A percentile compares a stretch with the other conserved stretches of the same genome.
These are phyloP conservation scores for Hyles lineata DNA, from an alignment of 2,888 invertebrate species.

Conservation along the genomic window DNA sequence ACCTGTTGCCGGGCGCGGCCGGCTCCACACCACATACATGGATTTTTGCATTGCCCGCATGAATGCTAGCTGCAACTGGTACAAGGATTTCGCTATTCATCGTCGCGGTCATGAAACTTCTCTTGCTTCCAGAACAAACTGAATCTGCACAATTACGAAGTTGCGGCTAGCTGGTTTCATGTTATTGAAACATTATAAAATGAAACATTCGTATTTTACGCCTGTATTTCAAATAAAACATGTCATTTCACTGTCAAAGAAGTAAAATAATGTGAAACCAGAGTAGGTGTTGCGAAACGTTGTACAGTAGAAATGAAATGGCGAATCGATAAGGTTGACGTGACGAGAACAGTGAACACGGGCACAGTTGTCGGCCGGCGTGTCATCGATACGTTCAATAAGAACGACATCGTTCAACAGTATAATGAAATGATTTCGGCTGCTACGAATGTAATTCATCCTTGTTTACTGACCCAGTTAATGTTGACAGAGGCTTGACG, in stretches of 20 bases:
- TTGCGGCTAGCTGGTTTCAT: neutral
- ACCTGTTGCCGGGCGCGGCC: conserved; percentile 80
- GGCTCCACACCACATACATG: conserved; percentile 57
- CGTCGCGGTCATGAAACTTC: neutral
- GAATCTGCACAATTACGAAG: conserved; percentile 1
- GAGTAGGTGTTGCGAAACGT: conserved; percentile 3
- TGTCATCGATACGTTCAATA: conserved; percentile 32
- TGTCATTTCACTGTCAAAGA: neutral
- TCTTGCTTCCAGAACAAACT: conserved; percentile 1
- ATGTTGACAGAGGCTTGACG: conserved; percentile 78
- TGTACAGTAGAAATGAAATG: conserved; percentile 29
- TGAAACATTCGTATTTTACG: neutral
- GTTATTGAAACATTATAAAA: neutral
- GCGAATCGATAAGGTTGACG: conserved; percentile 30
- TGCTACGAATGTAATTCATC: conserved; percentile 73
- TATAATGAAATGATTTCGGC: conserved; percentile 62
- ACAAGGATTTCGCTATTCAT: conserved; percentile 33
- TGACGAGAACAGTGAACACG: conserved; percentile 11
- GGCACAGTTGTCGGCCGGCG: conserved; percentile 11
- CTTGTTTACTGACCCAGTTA: conserved; percentile 79
- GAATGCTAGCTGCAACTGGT: conserved; percentile 50
- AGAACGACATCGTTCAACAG: conserved; percentile 49
- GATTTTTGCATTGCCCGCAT: conserved; percentile 56
- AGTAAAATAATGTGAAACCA: conserved; percentile 1
- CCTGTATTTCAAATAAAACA: neutral